Conservation (phyloP, 2,888 invertebrate genomes). For the Liposcelis brunnea region DNA sequence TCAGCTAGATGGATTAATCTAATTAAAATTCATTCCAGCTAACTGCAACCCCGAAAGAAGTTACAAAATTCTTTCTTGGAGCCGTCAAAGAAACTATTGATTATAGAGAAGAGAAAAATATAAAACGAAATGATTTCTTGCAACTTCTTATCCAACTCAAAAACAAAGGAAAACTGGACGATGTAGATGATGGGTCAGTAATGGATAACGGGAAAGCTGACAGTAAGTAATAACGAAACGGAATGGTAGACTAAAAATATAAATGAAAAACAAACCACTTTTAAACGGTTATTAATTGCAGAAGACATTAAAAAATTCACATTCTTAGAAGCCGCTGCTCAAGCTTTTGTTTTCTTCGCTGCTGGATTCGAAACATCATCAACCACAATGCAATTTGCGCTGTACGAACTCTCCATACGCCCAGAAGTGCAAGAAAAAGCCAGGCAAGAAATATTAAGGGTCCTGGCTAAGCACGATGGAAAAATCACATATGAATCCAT, state of each 20-base stretch:
- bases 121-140: constrained; percentile 34
- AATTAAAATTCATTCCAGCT: constrained; percentile 36
- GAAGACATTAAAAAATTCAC: background rate
- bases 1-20: too few species aligned
- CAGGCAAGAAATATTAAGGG: constrained; percentile 25
- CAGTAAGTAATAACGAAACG: background rate
- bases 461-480: constrained; percentile 22
- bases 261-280: too few species aligned
- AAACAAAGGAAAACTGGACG: constrained; percentile 17
- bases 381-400: constrained; percentile 28
- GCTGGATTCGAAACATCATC: constrained; percentile 35
- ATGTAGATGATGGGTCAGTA: constrained; percentile 1
- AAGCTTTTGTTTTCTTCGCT: constrained; percentile 29
- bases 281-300: too few species aligned
- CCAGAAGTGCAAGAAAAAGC: constrained; percentile 26
- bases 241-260: too few species aligned
- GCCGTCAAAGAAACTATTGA: constrained; percentile 27
- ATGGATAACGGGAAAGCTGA: background rate
- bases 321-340: constrained; percentile 22
- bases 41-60: background rate
- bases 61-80: constrained; percentile 22
- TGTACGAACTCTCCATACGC: constrained; percentile 29
- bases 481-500: constrained; percentile 26
- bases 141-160: constrained; percentile 35
- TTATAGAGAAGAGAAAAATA: constrained; percentile 26